Conservation (phyloP, 2,888 invertebrate genomes). For the Tenodera sinensis region DNA sequence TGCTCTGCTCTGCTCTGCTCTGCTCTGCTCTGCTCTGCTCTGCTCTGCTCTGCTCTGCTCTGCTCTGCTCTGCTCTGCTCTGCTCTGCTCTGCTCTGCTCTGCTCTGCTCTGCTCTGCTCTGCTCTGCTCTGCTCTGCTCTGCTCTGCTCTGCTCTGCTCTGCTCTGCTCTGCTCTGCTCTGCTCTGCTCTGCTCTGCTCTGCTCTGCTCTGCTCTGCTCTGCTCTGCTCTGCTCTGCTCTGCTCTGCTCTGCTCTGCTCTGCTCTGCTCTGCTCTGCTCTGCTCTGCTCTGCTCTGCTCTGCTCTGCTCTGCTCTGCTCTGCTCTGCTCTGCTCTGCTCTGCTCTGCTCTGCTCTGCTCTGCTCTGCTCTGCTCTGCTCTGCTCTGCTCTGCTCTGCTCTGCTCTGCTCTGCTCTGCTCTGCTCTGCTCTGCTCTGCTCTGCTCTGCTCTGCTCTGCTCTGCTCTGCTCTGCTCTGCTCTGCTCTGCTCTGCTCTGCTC, state of each 20-base stretch:
- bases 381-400: conserved; percentile 2
- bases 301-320: conserved; percentile 14
- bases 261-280: conserved; percentile 24
- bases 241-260: conserved; percentile 20
- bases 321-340: conserved; percentile 18
- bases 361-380: conserved; percentile 18
- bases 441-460: conserved; percentile 23
- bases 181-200: conserved; percentile 22
- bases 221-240: conserved; percentile 21
- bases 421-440: conserved; percentile 12
- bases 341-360: conserved; percentile 10
- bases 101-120: conserved; percentile 19
- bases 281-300: conserved; percentile 20
- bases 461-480: conserved; percentile 22
- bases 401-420: conserved; percentile 10
- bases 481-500: conserved; percentile 20
- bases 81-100: conserved; percentile 6
- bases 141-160: neutral
- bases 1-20: conserved; percentile 20
- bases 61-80: conserved; percentile 21
- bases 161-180: conserved; percentile 8
- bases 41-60: conserved; percentile 23
- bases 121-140: conserved; percentile 9
- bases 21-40: conserved; percentile 21
- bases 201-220: conserved; percentile 23